Conservation (phyloP, 2,888 invertebrate species). For the Standfussiana lucernea region DNA sequence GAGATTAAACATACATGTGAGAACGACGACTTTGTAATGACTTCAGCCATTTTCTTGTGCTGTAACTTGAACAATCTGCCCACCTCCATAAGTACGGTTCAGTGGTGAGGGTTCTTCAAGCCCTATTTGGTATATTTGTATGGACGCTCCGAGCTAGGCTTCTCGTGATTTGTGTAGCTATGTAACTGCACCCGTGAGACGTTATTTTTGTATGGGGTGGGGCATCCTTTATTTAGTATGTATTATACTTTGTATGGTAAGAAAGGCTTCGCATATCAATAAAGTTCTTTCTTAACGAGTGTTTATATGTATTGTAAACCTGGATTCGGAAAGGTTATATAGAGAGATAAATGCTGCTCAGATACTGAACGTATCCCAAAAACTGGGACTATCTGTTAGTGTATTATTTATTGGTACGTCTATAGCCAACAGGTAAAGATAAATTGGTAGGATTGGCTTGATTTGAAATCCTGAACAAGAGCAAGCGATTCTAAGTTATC, state of each 20-base stretch:
- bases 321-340: not conserved
- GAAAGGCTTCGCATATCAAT: not conserved
- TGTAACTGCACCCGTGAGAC: not conserved
- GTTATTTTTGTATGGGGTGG: not conserved
- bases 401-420: not conserved
- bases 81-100: slow-evolving; percentile 21
- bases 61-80: not conserved
- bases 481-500: not conserved
- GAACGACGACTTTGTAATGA: too few relatives aligned
- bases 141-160: slow-evolving; percentile 23
- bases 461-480: not conserved
- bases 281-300: not conserved
- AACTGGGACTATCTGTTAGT: not conserved
- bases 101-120: not conserved
- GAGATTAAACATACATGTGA: too few relatives aligned
- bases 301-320: not conserved
- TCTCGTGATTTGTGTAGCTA: slow-evolving; percentile 22
- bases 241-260: slow-evolving; percentile 27
- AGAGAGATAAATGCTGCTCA: not conserved
- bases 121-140: slow-evolving; percentile 53
- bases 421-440: not conserved
- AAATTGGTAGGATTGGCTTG: not conserved
- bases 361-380: not conserved
- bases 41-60: not conserved
- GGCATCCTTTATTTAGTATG: slow-evolving; percentile 35